These are phyloP conservation scores for Xestia sexstrigata DNA, from an alignment of 2,888 invertebrate genomes.

Conservation along the genomic window DNA sequence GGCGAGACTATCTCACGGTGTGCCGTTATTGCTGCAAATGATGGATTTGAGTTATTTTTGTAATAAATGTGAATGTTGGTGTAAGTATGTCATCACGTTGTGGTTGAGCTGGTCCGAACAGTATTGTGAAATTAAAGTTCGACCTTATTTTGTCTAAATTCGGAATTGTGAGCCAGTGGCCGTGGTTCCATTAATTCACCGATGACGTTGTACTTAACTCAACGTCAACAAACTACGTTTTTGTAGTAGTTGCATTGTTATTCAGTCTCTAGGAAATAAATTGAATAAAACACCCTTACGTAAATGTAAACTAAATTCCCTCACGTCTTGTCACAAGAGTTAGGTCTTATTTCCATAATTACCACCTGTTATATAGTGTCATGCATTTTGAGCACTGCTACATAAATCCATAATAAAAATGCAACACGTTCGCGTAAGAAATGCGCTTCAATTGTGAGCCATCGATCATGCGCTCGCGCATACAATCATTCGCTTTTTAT, in stretches of 20 bases:
- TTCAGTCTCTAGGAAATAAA: conserved; percentile 15
- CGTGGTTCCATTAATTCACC: not conserved
- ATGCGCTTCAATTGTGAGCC: conserved; percentile 52
- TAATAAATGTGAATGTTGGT: conserved; percentile 22
- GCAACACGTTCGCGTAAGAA: conserved; percentile 32
- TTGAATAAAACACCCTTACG: conserved; percentile 21
- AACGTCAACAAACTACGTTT: not conserved
- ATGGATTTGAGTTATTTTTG: conserved; percentile 48
- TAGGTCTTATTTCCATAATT: conserved; percentile 49
- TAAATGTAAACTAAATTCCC: conserved; percentile 36
- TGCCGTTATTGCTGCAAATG: conserved; percentile 55
- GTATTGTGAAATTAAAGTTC: not conserved
- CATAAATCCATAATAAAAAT: conserved; percentile 56
- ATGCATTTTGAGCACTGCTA: conserved; percentile 43
- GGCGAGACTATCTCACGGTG: conserved; percentile 64
- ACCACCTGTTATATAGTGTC: conserved; percentile 39
- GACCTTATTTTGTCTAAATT: not conserved
- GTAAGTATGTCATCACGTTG: conserved; percentile 1
- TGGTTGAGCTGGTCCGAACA: not conserved
- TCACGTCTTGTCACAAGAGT: conserved; percentile 17
- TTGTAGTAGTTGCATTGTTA: not conserved
- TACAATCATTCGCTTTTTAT: conserved; percentile 61
- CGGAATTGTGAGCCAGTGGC: not conserved
- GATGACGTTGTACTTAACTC: not conserved
- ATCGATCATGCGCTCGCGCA: conserved; percentile 64